phyloP scores from a whole-genome alignment of 1,140 invertebrate genomes.

The Portunus trituberculatus region DNA sequence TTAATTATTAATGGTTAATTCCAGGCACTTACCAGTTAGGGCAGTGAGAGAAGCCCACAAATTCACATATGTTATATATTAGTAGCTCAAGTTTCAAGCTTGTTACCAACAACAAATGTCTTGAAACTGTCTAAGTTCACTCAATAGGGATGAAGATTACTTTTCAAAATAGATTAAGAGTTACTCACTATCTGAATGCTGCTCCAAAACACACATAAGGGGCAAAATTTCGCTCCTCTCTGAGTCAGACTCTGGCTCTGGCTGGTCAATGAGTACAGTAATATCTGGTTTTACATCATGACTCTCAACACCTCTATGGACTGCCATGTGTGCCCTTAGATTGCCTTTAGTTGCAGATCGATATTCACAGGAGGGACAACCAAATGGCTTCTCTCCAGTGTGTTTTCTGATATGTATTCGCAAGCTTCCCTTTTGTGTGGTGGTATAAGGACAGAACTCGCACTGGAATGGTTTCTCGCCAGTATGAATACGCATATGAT shows the following conservation, averaged over 20 bases:
- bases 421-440: slow-evolving; percentile 62
- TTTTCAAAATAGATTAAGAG: neutral
- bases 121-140: neutral
- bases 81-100: neutral
- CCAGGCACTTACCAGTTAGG: too few species aligned
- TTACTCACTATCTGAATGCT: neutral
- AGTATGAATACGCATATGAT: slow-evolving; percentile 62
- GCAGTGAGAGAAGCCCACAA: too few species aligned
- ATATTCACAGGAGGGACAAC: slow-evolving; percentile 45
- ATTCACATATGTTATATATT: too few species aligned
- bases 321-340: slow-evolving; percentile 47
- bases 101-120: neutral
- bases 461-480: slow-evolving; percentile 65
- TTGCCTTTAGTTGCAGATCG: slow-evolving; percentile 61
- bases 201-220: neutral
- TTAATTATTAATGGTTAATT: too few species aligned
- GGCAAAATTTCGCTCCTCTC: neutral
- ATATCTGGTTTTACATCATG: too few species aligned
- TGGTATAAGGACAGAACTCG: slow-evolving; percentile 50
- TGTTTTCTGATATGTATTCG: slow-evolving; percentile 61
- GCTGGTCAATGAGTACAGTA: neutral
- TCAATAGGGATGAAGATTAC: neutral
- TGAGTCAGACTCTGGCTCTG: neutral
- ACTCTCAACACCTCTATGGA: neutral
- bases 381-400: slow-evolving; percentile 64